phyloP scores from a whole-genome alignment of 2,797 vertebrate genomes.

The Myotis vivesi region DNA sequence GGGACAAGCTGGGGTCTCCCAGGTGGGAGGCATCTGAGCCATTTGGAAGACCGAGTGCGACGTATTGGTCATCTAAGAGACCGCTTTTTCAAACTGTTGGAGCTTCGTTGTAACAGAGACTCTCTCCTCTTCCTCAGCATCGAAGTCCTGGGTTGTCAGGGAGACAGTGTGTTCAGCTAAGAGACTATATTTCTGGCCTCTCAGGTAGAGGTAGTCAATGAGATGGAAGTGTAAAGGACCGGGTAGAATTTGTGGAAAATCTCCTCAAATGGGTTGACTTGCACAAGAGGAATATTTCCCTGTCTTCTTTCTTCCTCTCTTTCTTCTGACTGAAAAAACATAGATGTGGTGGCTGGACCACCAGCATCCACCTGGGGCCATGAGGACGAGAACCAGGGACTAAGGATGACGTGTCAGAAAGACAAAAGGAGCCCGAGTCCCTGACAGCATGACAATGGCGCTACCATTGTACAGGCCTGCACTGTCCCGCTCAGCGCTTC shows the following conservation, averaged over 20 bases:
- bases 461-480: neutral
- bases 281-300: neutral
- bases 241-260: neutral
- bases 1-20: neutral
- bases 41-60: neutral
- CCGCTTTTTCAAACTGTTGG: neutral
- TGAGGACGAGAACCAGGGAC: neutral
- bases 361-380: neutral
- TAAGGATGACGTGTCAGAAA: neutral
- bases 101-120: neutral
- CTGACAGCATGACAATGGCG: neutral
- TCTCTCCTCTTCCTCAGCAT: neutral
- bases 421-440: neutral
- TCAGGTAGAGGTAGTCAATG: neutral
- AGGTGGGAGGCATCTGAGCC: neutral
- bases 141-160: neutral
- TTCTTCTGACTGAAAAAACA: neutral
- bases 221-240: neutral
- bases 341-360: neutral
- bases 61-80: neutral
- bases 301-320: neutral
- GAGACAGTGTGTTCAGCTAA: neutral
- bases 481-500: neutral
- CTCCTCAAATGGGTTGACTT: neutral
- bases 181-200: neutral